These are phyloP conservation scores for Dryoscopus gambensis DNA, from an alignment of 2,113 vertebrate genomes.

Conservation along the genomic window DNA sequence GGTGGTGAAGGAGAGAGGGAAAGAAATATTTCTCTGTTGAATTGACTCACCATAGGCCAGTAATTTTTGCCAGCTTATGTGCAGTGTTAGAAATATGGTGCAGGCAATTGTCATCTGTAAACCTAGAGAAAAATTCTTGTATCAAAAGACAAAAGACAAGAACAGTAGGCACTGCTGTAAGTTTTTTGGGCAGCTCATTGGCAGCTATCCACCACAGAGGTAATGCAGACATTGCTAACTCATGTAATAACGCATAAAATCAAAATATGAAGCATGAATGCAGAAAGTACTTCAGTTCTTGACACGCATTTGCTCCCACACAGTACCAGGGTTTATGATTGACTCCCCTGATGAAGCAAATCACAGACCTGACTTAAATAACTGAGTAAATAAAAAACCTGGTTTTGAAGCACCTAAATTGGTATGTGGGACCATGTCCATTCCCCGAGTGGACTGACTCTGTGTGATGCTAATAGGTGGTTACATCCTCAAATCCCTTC, in stretches of 20 bases:
- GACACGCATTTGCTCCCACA: background rate
- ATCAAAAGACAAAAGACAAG: background rate
- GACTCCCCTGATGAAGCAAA: background rate
- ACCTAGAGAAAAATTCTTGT: background rate
- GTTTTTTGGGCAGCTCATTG: background rate
- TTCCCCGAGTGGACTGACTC: background rate
- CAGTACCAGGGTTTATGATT: background rate
- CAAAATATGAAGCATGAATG: background rate
- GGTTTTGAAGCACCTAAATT: background rate
- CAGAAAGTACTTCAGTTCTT: background rate
- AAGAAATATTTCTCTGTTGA: background rate
- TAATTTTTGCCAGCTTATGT: background rate
- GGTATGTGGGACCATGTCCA: background rate
- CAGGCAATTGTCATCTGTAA: background rate
- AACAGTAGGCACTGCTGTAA: background rate
- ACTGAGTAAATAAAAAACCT: background rate
- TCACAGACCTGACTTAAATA: background rate
- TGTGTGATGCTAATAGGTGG: background rate
- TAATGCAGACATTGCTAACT: background rate
- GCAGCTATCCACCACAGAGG: background rate
- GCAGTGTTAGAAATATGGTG: background rate
- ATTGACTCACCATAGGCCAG: background rate
- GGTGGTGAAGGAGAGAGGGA: background rate
- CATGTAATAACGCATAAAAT: background rate
- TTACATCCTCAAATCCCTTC: background rate